Evolutionary conservation across 2,113 vertebrate species (phyloP).

Genomic region (Oceanites oceanicus): DNA sequence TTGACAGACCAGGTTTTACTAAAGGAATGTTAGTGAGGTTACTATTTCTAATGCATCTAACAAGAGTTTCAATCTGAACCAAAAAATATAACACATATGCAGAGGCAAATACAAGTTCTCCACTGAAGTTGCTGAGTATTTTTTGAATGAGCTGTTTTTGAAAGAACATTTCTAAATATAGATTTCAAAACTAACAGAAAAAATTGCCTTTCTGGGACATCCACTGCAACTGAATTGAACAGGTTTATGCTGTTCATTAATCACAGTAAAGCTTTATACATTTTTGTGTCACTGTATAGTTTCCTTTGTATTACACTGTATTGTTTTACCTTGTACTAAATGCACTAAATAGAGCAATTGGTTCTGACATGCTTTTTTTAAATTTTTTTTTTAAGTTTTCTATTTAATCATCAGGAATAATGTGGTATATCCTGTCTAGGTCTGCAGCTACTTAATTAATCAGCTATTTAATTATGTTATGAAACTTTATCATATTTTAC

Average conservation of each 20-base stretch:
- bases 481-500: neutral
- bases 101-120: neutral
- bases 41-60: neutral
- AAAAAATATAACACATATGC: neutral
- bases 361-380: neutral
- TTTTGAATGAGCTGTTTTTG: neutral
- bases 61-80: neutral
- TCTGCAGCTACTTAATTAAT: neutral
- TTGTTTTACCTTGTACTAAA: neutral
- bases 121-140: neutral
- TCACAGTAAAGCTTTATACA: neutral
- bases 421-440: neutral
- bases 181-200: neutral
- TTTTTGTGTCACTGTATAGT: neutral
- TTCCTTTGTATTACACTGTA: neutral
- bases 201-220: neutral
- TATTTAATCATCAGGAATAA: neutral
- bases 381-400: neutral
- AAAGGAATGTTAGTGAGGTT: neutral
- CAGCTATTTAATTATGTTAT: neutral
- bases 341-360: neutral
- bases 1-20: neutral
- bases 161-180: neutral
- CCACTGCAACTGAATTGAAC: neutral
- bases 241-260: neutral